These are phyloP conservation scores for Gorsachius goisagi DNA, from an alignment of 2,113 vertebrate species.

Conservation along the genomic window DNA sequence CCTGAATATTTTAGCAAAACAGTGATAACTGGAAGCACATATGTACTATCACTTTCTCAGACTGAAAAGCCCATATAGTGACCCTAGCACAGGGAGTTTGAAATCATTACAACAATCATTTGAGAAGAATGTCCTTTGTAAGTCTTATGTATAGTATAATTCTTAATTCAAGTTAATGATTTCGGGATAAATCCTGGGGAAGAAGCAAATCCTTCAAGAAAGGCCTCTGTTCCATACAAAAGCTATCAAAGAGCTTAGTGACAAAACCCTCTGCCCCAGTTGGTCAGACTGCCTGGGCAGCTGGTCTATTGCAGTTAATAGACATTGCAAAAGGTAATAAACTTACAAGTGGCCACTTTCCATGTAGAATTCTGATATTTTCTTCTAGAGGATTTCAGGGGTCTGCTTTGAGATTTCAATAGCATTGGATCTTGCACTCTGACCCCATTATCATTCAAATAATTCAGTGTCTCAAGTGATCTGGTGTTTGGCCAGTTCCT, in stretches of 20 bases:
- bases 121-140: not conserved
- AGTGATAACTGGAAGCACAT: not conserved
- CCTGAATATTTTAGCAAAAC: not conserved
- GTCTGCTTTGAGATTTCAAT: not conserved
- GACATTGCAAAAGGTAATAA: not conserved
- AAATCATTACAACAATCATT: not conserved
- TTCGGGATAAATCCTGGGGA: not conserved
- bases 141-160: not conserved
- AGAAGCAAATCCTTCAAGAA: conserved; percentile 13
- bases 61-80: not conserved
- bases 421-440: not conserved
- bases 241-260: not conserved
- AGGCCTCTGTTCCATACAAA: not conserved
- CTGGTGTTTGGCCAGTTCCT: not conserved
- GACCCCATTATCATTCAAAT: not conserved
- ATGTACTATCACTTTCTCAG: not conserved
- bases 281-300: not conserved
- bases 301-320: not conserved
- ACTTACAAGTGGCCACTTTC: not conserved
- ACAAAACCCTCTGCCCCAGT: not conserved
- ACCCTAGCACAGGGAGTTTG: not conserved
- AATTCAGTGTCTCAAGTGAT: not conserved
- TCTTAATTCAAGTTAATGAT: conserved; percentile 27
- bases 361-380: not conserved
- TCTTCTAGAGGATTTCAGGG: not conserved